These are phyloP conservation scores for Apostichopus japonicus DNA, from an alignment of 35 echinoderm and acorn worm genomes.

Conservation along the genomic window DNA sequence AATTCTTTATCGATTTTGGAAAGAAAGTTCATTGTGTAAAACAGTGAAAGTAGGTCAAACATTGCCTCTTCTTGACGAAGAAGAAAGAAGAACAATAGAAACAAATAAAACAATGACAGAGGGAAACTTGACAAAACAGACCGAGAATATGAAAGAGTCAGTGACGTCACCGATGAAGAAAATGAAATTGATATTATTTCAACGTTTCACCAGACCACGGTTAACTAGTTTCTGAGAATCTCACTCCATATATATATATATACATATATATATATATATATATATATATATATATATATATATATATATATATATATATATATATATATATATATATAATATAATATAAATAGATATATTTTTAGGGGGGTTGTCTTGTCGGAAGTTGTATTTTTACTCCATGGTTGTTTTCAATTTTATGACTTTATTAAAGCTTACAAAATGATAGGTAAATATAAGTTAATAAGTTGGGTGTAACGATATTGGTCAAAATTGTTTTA, in stretches of 20 bases:
- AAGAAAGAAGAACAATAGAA: not conserved
- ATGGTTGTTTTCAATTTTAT: no score
- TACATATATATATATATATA: no score
- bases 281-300: no score
- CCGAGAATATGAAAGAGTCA: not conserved
- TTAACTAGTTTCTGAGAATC: constrained; percentile 5
- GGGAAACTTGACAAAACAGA: not conserved
- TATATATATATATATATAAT: no score
- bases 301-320: no score
- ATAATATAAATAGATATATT: fast-evolving
- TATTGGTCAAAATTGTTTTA: no score
- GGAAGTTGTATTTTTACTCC: no score
- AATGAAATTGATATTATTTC: constrained; percentile 46
- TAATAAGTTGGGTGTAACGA: no score
- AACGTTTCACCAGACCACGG: constrained; percentile 23
- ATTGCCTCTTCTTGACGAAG: not conserved
- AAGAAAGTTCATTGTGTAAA: not conserved
- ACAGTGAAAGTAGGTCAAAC: not conserved
- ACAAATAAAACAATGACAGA: not conserved
- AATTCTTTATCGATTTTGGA: constrained; percentile 73
- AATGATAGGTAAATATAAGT: no score
- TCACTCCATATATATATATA: no score
- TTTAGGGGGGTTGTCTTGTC: no score
- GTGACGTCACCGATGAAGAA: constrained; percentile 51
- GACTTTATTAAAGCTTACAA: no score